These are phyloP conservation scores for Danio rerio DNA, from an alignment of 2,113 vertebrate species.

Conservation along the genomic window GRCz12tu NC_133191.1:49724501-49725000, in stretches of 20 bases:
- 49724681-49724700: conserved; percentile 86
- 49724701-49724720: conserved; percentile 82
- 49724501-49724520: background rate
- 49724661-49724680: conserved; percentile 90
- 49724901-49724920: background rate
- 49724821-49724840: background rate
- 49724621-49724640: background rate
- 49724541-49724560: conserved; percentile 28
- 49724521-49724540: conserved; percentile 22
- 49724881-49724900: background rate
- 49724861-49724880: background rate
- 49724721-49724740: conserved; percentile 88
- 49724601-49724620: background rate
- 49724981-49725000: conserved; percentile 34
- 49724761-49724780: conserved; percentile 20
- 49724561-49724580: background rate
- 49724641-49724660: conserved; percentile 84
- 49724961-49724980: conserved; percentile 47
- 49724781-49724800: background rate
- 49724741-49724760: conserved; percentile 73
- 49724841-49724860: background rate
- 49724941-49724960: conserved; percentile 6
- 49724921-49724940: background rate
- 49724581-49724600: background rate
- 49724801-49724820: background rate